Evolutionary conservation across 23 tunicate species (phyloP).

Genomic region (Aplidium turbinatum): DNA sequence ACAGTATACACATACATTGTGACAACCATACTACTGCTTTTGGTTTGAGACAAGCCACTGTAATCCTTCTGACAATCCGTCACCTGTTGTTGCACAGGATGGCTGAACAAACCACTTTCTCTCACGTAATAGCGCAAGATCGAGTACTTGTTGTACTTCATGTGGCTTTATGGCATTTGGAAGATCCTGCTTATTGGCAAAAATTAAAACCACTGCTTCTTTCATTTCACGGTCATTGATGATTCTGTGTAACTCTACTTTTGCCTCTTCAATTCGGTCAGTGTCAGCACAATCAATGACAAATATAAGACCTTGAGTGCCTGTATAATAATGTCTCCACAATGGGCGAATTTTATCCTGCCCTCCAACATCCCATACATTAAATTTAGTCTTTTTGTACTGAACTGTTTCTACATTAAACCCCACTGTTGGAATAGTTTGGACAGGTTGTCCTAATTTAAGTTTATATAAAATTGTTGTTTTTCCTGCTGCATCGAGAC

Average conservation of each 20-base stretch:
- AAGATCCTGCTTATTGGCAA: conserved; percentile 97
- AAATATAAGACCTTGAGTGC: conserved; percentile 95
- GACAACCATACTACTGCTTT: conserved; percentile 43
- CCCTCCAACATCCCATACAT: conserved; percentile 98
- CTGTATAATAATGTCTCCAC: conserved; percentile 92
- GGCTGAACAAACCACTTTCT: conserved; percentile 95
- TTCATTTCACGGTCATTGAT: conserved; percentile 93
- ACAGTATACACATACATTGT: too few species aligned
- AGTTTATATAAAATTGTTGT: conserved; percentile 90
- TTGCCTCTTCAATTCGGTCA: conserved; percentile 95
- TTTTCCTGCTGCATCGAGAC: conserved; percentile 97
- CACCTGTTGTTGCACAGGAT: conserved; percentile 91
- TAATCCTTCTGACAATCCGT: conserved; percentile 80
- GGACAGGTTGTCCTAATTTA: conserved; percentile 79
- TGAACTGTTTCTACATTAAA: conserved; percentile 94
- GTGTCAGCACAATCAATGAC: conserved; percentile 95
- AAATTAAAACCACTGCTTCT: conserved; percentile 85
- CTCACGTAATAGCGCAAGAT: conserved; percentile 52
- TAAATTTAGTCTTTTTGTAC: conserved; percentile 75
- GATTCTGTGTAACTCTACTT: conserved; percentile 74
- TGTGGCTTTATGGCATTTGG: conserved; percentile 84
- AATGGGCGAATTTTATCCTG: conserved; percentile 94
- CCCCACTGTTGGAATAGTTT: conserved; percentile 93
- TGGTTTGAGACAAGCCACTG: conserved; percentile 68
- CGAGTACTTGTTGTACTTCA: conserved; percentile 66